Evolutionary conservation across 2,797 vertebrate genomes (phyloP), one percentile per base, ranked within the genome.

Genomic region (Cirrhinus mrigala): DNA sequence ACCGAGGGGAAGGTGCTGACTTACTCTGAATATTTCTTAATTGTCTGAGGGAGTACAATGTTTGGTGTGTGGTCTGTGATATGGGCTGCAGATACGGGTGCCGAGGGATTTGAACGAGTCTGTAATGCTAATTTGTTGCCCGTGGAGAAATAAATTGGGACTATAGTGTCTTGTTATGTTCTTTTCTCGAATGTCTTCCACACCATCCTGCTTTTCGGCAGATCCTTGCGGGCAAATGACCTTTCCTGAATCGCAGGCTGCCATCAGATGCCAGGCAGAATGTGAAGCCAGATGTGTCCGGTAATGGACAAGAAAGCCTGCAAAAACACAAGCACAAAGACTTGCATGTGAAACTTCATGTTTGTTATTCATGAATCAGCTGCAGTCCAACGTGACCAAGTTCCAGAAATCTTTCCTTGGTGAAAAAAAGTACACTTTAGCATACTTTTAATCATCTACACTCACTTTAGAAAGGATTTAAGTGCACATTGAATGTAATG

Each of bases 51-150:
- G 18, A 64, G 40, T 29, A 48, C 40, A 64, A 20, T 60, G 50
- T 54, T 77, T 46, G 56, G 76, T 60, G 37, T 46, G 74, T 58
- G 29, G 27, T 76, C 74, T 76, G 64, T 68, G 27, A 18, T 37
- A 37, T 40, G n/a, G 27, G 40, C 76, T 62, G 15, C n/a, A 29
- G 56, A 24, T 27, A 46, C 40, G 56, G 40, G 76, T 18, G 56
- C n/a, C 37, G n/a, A 48, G 76, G 76, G 58, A 79, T 46, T 79
- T 62, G 37, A 79, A 79, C 1, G 24, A 48, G 76, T 27, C 76
- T 78, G 56, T 62, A 62, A 78, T 79, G 76, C 56, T 79, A 27
- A 62, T 62, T 29, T 46, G 40, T 12, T 62, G 56, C 56, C 76
- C 10, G 40, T 48, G 76, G 56, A 44, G 40, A 77, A 75, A 77